phyloP scores from a whole-genome alignment of 2,113 vertebrate genomes.

The Oxygymnocypris stewartii region DNA sequence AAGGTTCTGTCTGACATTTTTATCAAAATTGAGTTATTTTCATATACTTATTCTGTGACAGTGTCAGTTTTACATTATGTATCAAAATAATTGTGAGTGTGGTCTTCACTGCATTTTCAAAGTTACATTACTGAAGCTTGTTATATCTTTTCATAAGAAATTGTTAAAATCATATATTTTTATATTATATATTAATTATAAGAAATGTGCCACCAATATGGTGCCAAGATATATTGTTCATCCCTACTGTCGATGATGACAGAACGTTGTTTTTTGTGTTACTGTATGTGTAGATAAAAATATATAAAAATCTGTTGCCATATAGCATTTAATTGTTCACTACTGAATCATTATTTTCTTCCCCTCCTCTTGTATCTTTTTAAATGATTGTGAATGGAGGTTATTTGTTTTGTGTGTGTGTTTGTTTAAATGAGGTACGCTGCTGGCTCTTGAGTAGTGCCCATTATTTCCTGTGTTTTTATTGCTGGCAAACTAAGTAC shows the following conservation, averaged over 20 bases:
- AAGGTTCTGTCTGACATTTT: too few species aligned
- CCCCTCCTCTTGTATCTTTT: neutral
- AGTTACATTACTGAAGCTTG: neutral
- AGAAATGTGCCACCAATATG: neutral
- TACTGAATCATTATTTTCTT: neutral
- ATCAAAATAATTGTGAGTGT: neutral
- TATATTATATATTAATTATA: too few species aligned
- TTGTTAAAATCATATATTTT: neutral
- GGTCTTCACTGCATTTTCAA: neutral
- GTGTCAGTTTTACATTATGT: too few species aligned
- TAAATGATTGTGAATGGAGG: neutral
- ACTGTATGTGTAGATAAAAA: neutral
- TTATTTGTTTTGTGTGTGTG: neutral
- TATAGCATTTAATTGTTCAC: neutral
- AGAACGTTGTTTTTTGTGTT: neutral
- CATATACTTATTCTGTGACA: too few species aligned
- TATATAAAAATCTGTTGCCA: neutral
- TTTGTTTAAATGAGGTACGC: neutral
- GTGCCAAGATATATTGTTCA: neutral
- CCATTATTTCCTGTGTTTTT: neutral
- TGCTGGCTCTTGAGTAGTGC: conserved; percentile 15
- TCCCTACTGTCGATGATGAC: neutral
- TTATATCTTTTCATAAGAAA: neutral
- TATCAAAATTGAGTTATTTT: too few species aligned
- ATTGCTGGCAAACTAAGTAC: neutral